A percentile compares a stretch with the other conserved stretches of the same genome.
phyloP scores from a whole-genome alignment of 2,113 vertebrate genomes.

The Poecilia latipinna region DNA sequence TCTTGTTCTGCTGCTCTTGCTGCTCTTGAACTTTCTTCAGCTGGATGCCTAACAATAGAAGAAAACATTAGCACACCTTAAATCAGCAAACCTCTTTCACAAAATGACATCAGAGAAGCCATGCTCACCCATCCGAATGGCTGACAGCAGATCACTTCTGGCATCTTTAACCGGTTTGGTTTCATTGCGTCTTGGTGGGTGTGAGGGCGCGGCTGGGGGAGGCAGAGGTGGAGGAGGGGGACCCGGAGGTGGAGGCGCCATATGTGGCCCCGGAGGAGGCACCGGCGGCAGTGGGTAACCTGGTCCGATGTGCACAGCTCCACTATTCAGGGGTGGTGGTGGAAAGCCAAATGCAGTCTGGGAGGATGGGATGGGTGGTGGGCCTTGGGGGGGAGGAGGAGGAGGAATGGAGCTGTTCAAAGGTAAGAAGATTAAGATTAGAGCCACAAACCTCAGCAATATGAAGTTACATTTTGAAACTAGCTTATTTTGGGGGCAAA shows the following conservation, averaged over 20 bases:
- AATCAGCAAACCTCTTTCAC: background rate
- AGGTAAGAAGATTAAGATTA: slow-evolving; percentile 23
- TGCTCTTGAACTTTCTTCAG: slow-evolving; percentile 97
- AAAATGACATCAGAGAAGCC: background rate
- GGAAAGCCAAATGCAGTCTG: slow-evolving; percentile 92
- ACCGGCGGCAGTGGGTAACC: slow-evolving; percentile 79
- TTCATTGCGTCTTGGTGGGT: slow-evolving; percentile 32
- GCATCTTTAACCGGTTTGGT: slow-evolving; percentile 82
- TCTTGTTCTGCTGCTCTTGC: slow-evolving; percentile 91
- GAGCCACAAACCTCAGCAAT: too few relatives aligned
- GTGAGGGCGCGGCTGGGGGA: slow-evolving; percentile 69
- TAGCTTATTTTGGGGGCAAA: background rate
- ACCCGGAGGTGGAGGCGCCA: slow-evolving; percentile 83
- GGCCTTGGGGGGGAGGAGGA: slow-evolving; percentile 79
- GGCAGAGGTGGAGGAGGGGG: slow-evolving; percentile 72
- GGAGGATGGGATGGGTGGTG: slow-evolving; percentile 89
- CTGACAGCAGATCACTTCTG: slow-evolving; percentile 90
- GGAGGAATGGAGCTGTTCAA: slow-evolving; percentile 79
- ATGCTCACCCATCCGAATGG: slow-evolving; percentile 91
- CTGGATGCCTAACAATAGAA: slow-evolving; percentile 87
- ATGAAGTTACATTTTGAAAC: background rate
- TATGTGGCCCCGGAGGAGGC: slow-evolving; percentile 76
- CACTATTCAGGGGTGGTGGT: slow-evolving; percentile 75
- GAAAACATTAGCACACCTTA: background rate
- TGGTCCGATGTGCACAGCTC: slow-evolving; percentile 63